Evolutionary conservation across 2,797 vertebrate species (phyloP).

Genomic region (Varecia variegata): DNA sequence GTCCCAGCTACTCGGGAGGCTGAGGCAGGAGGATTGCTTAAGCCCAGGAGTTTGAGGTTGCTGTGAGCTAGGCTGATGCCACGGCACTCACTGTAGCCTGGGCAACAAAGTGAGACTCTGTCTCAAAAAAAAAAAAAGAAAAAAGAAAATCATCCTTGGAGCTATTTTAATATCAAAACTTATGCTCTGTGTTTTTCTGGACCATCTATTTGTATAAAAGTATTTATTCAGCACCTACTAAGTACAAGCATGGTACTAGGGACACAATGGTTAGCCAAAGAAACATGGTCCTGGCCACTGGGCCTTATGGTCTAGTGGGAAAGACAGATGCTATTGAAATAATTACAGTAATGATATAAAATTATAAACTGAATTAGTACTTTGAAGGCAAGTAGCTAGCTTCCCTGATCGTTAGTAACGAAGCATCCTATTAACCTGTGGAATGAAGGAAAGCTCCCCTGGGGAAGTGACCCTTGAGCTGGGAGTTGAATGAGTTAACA

Average conservation of each 20-base stretch:
- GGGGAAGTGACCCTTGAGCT: neutral
- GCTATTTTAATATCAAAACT: slow-evolving; percentile 1
- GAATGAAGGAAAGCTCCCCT: neutral
- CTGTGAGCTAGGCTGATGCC: too few species aligned
- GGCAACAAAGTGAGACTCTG: too few species aligned
- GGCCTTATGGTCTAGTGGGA: neutral
- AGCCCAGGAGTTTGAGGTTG: too few species aligned
- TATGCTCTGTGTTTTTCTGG: neutral
- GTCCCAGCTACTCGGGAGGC: too few species aligned
- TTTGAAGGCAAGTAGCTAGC: neutral
- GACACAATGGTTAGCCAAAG: neutral
- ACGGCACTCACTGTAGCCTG: too few species aligned
- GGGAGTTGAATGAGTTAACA: neutral
- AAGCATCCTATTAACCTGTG: neutral
- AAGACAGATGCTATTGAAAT: neutral
- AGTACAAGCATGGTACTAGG: neutral
- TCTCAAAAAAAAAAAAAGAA: too few species aligned
- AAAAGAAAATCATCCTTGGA: neutral
- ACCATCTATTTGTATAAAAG: neutral
- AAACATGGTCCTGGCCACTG: neutral
- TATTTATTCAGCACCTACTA: neutral
- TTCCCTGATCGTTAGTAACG: neutral
- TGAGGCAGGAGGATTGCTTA: too few species aligned
- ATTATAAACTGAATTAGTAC: neutral
- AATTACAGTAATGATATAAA: neutral